Percentiles rank a stretch among this genome's conserved stretches.
Evolutionary conservation across 2,113 vertebrate genomes (phyloP).

Genomic region (Ptyas mucosa): DNA sequence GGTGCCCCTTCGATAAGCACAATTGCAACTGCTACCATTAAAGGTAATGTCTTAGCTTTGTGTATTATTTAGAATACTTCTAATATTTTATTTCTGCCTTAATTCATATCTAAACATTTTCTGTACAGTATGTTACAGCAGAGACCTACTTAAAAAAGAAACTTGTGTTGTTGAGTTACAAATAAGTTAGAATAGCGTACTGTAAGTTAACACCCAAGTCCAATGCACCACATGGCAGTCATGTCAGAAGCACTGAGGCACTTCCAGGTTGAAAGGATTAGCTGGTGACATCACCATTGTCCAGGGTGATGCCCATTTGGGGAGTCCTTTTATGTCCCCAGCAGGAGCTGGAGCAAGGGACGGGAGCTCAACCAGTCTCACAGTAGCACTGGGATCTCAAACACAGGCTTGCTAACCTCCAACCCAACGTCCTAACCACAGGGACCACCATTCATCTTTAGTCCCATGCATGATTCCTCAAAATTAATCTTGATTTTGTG

Average conservation of each 20-base stretch:
- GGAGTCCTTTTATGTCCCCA: background rate
- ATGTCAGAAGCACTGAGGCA: background rate
- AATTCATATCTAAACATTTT: background rate
- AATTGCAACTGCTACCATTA: background rate
- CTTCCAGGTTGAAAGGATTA: background rate
- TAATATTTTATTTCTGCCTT: background rate
- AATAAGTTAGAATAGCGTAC: background rate
- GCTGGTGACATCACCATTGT: background rate
- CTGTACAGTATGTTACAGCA: background rate
- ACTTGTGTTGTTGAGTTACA: background rate
- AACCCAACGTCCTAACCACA: background rate
- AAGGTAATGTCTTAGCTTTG: conserved; percentile 1
- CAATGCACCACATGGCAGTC: background rate
- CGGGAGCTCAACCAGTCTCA: background rate
- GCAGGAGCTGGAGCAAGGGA: background rate
- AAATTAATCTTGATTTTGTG: background rate
- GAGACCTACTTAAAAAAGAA: background rate
- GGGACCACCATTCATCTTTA: background rate
- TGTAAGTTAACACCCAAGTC: background rate
- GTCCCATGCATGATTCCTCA: background rate
- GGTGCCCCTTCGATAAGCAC: background rate
- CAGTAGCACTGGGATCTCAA: background rate
- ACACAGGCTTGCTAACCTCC: background rate
- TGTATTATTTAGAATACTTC: background rate
- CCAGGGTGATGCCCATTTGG: background rate